These are phyloP conservation scores for Mermis nigrescens DNA, from an alignment of 2,888 invertebrate species.

Conservation along the genomic window DNA sequence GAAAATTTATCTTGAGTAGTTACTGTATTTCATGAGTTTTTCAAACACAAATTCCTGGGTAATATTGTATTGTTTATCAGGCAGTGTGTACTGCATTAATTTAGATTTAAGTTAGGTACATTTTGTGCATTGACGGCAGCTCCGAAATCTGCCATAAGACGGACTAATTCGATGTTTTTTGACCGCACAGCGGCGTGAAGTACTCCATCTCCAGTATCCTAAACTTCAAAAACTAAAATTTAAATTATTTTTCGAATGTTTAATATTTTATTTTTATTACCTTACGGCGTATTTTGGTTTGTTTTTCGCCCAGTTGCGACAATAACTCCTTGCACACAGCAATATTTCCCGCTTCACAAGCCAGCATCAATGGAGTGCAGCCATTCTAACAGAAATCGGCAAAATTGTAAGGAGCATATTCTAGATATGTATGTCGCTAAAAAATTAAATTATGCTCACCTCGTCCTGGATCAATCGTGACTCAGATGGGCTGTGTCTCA, in stretches of 20 bases:
- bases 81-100: too few species aligned
- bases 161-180: conserved; percentile 75
- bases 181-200: conserved; percentile 81
- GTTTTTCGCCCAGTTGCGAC: conserved; percentile 60
- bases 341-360: conserved; percentile 83
- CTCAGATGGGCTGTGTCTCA: conserved; percentile 63
- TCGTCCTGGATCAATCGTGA: conserved; percentile 66
- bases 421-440: neutral
- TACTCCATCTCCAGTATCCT: conserved; percentile 64
- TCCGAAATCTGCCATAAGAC: conserved; percentile 75
- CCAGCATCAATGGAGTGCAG: conserved; percentile 73
- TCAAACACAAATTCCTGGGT: too few species aligned
- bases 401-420: neutral
- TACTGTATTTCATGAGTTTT: too few species aligned
- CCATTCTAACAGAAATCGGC: conserved; percentile 47
- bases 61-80: too few species aligned
- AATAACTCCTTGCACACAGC: conserved; percentile 82
- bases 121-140: conserved; percentile 77
- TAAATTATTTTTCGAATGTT: conserved; percentile 22
- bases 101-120: conserved; percentile 39
- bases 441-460: conserved; percentile 44
- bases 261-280: conserved; percentile 17
- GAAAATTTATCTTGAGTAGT: too few species aligned
- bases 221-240: conserved; percentile 10
- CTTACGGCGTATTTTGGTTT: conserved; percentile 42